phyloP scores from a whole-genome alignment of 2,113 vertebrate genomes.

The Illadopsis cleaveri region DNA sequence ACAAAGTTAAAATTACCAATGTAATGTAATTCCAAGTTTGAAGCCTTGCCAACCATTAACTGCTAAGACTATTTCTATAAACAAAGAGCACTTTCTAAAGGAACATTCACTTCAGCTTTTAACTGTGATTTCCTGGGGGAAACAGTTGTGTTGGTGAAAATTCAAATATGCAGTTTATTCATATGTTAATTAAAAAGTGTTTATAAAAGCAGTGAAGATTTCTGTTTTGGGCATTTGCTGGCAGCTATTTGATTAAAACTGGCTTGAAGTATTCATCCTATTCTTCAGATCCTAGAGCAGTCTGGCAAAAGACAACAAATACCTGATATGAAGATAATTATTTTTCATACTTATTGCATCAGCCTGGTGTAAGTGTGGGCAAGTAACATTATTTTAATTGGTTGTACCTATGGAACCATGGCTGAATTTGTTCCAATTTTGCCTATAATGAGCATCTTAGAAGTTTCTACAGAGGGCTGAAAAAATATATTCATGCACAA shows the following conservation, averaged over 20 bases:
- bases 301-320: not conserved
- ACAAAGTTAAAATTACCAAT: constrained; percentile 43
- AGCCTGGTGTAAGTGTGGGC: not conserved
- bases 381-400: not conserved
- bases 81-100: constrained; percentile 36
- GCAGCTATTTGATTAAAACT: not conserved
- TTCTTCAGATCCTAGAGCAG: not conserved
- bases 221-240: not conserved
- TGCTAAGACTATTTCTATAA: constrained; percentile 18
- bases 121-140: not conserved
- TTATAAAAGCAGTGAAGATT: not conserved
- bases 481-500: not conserved
- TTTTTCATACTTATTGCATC: not conserved
- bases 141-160: not conserved
- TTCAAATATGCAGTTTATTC: not conserved
- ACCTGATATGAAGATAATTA: not conserved
- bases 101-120: constrained; percentile 20
- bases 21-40: not conserved
- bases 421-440: not conserved
- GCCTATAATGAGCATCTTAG: not conserved
- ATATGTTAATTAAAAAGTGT: not conserved
- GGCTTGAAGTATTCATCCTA: not conserved
- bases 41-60: constrained; percentile 27
- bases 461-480: not conserved
- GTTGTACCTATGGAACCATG: not conserved